phyloP scores from a whole-genome alignment of 2,888 invertebrate genomes.

The Andrena praecox region DNA sequence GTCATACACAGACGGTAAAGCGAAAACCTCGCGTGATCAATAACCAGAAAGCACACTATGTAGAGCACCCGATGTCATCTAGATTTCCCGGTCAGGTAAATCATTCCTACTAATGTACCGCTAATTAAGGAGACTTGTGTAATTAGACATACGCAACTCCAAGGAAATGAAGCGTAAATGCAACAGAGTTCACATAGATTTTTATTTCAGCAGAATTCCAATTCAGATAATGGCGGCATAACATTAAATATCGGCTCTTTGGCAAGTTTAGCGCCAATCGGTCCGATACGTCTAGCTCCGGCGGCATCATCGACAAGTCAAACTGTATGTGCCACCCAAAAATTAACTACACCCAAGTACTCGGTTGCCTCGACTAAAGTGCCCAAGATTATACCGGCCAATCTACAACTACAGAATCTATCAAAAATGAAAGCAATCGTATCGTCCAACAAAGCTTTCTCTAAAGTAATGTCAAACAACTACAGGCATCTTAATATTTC shows the following conservation, averaged over 20 bases:
- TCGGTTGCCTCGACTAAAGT: conserved; percentile 68
- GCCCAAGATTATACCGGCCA: conserved; percentile 73
- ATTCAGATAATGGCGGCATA: conserved; percentile 79
- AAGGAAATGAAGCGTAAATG: neutral
- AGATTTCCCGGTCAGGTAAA: conserved; percentile 76
- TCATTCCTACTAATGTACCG: neutral
- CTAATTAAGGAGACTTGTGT: too few relatives aligned
- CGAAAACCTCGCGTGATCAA: conserved; percentile 74
- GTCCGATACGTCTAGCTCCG: conserved; percentile 82
- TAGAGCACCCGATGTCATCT: conserved; percentile 75
- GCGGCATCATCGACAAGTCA: conserved; percentile 68
- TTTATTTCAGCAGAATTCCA: conserved; percentile 67
- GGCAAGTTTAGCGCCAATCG: conserved; percentile 83
- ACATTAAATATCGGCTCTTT: conserved; percentile 84
- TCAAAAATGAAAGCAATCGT: conserved; percentile 78
- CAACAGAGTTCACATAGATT: conserved; percentile 9
- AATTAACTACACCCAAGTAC: conserved; percentile 51
- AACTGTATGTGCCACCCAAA: conserved; percentile 48
- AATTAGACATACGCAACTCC: too few relatives aligned
- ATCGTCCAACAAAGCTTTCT: conserved; percentile 73
- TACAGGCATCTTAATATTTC: conserved; percentile 73
- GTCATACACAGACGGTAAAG: conserved; percentile 68
- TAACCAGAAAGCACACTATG: conserved; percentile 73
- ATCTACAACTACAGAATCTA: conserved; percentile 63
- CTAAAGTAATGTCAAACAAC: conserved; percentile 72